phyloP scores from a whole-genome alignment of 2,113 vertebrate genomes.

The Cyprinodon brontotheroides region DNA sequence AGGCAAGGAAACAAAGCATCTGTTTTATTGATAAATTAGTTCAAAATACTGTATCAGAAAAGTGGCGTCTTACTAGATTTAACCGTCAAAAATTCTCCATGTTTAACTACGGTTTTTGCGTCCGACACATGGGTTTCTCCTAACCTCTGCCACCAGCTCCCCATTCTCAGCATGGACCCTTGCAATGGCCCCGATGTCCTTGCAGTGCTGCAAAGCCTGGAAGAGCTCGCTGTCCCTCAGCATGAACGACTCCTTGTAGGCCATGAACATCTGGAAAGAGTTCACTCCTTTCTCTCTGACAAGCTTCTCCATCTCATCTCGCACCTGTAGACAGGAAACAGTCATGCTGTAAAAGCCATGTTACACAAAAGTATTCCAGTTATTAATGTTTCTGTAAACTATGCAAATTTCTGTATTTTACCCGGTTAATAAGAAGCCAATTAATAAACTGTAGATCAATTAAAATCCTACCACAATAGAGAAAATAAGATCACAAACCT shows the following conservation, averaged over 20 bases:
- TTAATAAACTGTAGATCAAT: too few species aligned
- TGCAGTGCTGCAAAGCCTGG: conserved; percentile 91
- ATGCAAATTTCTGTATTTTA: too few species aligned
- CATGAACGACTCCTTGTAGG: conserved; percentile 96
- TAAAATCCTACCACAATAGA: too few species aligned
- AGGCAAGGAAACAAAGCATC: neutral
- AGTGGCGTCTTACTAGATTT: neutral
- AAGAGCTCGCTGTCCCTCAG: conserved; percentile 95
- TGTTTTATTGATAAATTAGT: too few species aligned
- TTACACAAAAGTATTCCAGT: neutral
- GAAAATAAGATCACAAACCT: neutral
- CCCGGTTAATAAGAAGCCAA: too few species aligned
- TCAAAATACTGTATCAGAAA: too few species aligned
- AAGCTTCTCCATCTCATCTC: conserved; percentile 91
- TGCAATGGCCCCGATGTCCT: conserved; percentile 90
- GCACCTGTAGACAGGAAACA: conserved; percentile 81
- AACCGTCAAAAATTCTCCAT: neutral
- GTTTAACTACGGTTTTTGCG: neutral
- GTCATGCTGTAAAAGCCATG: neutral
- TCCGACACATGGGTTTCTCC: conserved; percentile 2
- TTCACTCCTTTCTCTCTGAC: conserved; percentile 95
- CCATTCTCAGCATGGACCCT: conserved; percentile 96
- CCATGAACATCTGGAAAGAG: conserved; percentile 99
- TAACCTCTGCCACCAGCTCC: conserved; percentile 95
- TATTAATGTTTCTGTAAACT: neutral